Evolutionary conservation across 1,140 invertebrate genomes (phyloP), one percentile per base, ranked within the genome.

Genomic region (Dendroctonus valens): DNA sequence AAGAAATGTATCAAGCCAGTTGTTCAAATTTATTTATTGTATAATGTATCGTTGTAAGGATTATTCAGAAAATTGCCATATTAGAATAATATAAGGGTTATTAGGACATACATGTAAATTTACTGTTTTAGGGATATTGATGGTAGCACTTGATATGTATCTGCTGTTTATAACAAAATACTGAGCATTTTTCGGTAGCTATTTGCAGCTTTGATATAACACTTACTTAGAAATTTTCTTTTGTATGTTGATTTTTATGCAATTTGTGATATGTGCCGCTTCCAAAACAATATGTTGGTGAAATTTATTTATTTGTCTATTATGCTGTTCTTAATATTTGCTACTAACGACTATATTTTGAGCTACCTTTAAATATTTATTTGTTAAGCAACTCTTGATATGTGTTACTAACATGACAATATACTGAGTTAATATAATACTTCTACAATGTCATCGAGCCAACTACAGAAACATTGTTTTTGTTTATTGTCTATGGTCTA

Each of bases 401-500:
- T 39, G 38, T 42, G 6, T 44, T 12, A n/a, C 37, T 57, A 57
- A 57, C 40, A 57, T 41, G 39, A 57, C 41, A 57, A 41, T 14
- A 57, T 57, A 14, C 41, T 14, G 40, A 57, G 6, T 14, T 41
- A 41, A 57, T 26, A 57, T 42, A 42, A 9, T 44, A 54, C 40
- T 5, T 26, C 12, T 57, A 57, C 39, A 26, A 26, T 26, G 26
- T 26, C 26, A 26, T 26, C 26, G 26, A 26, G 55, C 41, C 41
- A 14, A 14, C 38, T 42, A 58, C 58, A 6, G 9, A 63, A 63
- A 39, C 41, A 41, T 37, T 63, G 38, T 61, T 7, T 54, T 46
- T 46, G 26, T 40, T 60, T 63, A 63, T 63, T 63, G 61, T 63
- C 61, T 63, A 63, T n/a, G 41, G n/a, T 63, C 51, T 63, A 63